A percentile compares a stretch with the other conserved stretches of the same genome.
phyloP scores from a whole-genome alignment of 2,113 vertebrate genomes.

The Corvus cornix region DNA sequence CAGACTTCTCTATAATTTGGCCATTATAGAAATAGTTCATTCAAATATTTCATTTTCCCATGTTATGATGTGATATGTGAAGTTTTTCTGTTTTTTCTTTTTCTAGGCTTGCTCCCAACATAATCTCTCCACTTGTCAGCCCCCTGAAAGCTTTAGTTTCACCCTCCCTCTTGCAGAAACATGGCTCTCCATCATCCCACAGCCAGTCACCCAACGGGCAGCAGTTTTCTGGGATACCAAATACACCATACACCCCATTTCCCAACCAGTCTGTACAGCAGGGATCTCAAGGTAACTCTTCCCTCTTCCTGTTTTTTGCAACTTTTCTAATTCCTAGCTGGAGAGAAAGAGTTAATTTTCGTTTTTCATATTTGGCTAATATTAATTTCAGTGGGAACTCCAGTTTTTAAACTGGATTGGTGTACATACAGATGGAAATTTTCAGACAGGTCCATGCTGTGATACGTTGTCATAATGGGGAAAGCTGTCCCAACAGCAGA shows the following conservation, averaged over 20 bases:
- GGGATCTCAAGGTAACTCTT: conserved; percentile 73
- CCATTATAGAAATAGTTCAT: background rate
- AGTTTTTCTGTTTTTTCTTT: conserved; percentile 46
- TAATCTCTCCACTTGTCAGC: conserved; percentile 82
- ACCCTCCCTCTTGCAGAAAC: conserved; percentile 81
- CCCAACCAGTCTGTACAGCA: conserved; percentile 79
- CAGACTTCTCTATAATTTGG: background rate
- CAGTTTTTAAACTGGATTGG: background rate
- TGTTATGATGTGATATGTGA: background rate
- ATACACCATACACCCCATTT: conserved; percentile 80
- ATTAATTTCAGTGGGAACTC: background rate
- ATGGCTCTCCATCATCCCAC: conserved; percentile 69
- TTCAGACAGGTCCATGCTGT: background rate
- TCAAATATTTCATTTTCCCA: background rate
- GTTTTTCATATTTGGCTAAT: background rate
- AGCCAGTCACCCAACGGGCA: conserved; percentile 72
- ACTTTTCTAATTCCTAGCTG: background rate
- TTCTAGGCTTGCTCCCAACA: conserved; percentile 81
- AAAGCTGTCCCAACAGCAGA: background rate
- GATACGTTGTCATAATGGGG: background rate
- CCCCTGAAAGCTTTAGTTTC: conserved; percentile 84
- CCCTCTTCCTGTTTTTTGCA: background rate
- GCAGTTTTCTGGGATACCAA: conserved; percentile 76
- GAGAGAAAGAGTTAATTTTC: background rate
- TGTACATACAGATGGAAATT: background rate